Conservation (phyloP, 2,797 vertebrate species). For the Echiichthys vipera region DNA sequence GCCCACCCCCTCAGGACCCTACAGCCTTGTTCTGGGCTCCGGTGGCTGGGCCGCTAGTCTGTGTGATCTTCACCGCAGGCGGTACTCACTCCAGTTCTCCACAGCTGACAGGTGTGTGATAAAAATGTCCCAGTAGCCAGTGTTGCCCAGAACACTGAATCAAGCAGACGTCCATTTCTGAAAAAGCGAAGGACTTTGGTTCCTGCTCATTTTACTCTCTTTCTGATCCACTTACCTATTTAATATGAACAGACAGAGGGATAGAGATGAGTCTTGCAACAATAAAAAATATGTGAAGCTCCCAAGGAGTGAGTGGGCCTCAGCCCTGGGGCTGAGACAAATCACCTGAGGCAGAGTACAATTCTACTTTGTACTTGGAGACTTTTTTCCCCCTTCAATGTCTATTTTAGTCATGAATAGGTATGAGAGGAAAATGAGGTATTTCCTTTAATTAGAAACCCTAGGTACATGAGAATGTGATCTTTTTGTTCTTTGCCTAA, state of each 20-base stretch:
- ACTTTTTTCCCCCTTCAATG: constrained; percentile 48
- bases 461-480: constrained; percentile 68
- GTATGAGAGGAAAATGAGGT: constrained; percentile 80
- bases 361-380: constrained; percentile 78
- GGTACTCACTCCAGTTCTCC: constrained; percentile 47
- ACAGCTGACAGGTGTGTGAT: constrained; percentile 66
- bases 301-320: constrained; percentile 58
- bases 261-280: constrained; percentile 46
- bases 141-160: constrained; percentile 18
- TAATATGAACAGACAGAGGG: constrained; percentile 51
- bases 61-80: constrained; percentile 67
- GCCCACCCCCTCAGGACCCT: neutral
- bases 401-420: constrained; percentile 83
- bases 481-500: constrained; percentile 83
- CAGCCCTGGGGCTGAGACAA: constrained; percentile 70
- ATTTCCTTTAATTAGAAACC: constrained; percentile 83
- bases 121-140: constrained; percentile 49
- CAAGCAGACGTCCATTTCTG: constrained; percentile 35
- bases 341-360: constrained; percentile 76
- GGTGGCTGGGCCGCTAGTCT: constrained; percentile 28
- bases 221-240: constrained; percentile 32
- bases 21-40: constrained; percentile 17
- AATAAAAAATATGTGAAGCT: constrained; percentile 43
- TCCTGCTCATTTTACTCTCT: constrained; percentile 13
- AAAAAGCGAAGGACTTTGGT: constrained; percentile 30